These are phyloP conservation scores for Euclidia mi DNA, from an alignment of 2,888 invertebrate species.

Conservation along the genomic window DNA sequence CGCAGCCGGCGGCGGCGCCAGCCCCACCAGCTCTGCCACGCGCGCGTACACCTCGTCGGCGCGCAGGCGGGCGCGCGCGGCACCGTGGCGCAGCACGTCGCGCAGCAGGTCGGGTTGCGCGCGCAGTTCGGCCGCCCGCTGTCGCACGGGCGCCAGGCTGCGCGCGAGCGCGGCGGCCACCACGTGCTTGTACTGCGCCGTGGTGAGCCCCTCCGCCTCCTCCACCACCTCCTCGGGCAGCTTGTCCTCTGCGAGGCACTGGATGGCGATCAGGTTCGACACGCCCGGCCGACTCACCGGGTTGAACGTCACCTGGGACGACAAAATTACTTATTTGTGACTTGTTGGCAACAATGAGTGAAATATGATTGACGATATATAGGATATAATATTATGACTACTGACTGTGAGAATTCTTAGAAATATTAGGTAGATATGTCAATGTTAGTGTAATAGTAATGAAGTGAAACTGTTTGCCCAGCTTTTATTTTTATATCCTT, in stretches of 20 bases:
- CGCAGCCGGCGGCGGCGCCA: conserved; percentile 8
- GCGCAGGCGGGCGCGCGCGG: conserved; percentile 90
- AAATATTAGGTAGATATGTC: no score
- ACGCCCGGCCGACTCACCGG: conserved; percentile 95
- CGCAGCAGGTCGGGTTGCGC: conserved; percentile 88
- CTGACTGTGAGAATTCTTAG: no score
- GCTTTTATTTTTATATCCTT: no score
- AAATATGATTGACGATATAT: no score
- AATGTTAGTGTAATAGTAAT: no score
- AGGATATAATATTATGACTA: no score
- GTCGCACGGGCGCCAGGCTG: conserved; percentile 63
- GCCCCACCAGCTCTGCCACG: conserved; percentile 85
- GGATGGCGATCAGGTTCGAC: conserved; percentile 96
- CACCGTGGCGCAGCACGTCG: conserved; percentile 81
- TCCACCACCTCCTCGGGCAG: conserved; percentile 92
- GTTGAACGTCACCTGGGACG: conserved; percentile 94
- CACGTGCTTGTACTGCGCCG: conserved; percentile 91
- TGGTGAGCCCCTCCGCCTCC: conserved; percentile 92
- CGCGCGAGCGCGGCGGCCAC: conserved; percentile 65
- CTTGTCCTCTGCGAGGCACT: conserved; percentile 93
- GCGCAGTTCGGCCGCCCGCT: conserved; percentile 77
- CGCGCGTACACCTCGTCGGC: conserved; percentile 92
- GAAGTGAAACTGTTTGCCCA: no score
- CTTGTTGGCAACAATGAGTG: no score
- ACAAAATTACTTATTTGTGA: no score